These are phyloP conservation scores for Semaprochilodus insignis DNA, from an alignment of 2,797 vertebrate genomes.

Conservation along the genomic window DNA sequence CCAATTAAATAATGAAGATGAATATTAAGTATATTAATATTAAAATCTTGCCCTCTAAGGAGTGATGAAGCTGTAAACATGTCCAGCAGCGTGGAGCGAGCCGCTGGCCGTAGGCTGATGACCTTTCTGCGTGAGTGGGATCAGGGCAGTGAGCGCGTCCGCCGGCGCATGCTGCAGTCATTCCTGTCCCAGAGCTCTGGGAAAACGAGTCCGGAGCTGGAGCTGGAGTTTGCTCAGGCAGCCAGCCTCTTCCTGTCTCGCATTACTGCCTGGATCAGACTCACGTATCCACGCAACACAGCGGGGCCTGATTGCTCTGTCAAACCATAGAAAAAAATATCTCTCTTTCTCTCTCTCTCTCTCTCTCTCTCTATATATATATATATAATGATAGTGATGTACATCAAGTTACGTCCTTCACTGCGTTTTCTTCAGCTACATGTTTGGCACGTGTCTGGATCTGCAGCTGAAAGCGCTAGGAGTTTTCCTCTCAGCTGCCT, in stretches of 20 bases:
- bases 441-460: constrained; percentile 76
- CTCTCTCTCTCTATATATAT: not conserved
- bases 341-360: too few species aligned
- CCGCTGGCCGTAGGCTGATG: constrained; percentile 75
- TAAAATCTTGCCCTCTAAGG: not conserved
- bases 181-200: constrained; percentile 80
- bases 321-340: not conserved
- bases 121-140: constrained; percentile 86
- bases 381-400: not conserved
- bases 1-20: too few species aligned
- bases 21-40: not conserved
- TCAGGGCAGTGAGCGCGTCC: constrained; percentile 67
- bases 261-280: constrained; percentile 82
- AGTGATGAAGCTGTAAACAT: constrained; percentile 56
- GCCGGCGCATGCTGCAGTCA: constrained; percentile 73
- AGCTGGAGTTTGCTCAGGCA: constrained; percentile 84
- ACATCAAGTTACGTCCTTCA: constrained; percentile 69
- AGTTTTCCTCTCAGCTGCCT: constrained; percentile 84
- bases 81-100: constrained; percentile 74
- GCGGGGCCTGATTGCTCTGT: not conserved
- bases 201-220: constrained; percentile 83
- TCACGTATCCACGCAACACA: constrained; percentile 79
- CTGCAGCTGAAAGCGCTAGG: constrained; percentile 82
- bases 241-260: constrained; percentile 86
- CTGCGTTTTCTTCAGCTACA: constrained; percentile 77